Conservation (phyloP, 2,113 vertebrate species). For the Caloenas nicobarica region DNA sequence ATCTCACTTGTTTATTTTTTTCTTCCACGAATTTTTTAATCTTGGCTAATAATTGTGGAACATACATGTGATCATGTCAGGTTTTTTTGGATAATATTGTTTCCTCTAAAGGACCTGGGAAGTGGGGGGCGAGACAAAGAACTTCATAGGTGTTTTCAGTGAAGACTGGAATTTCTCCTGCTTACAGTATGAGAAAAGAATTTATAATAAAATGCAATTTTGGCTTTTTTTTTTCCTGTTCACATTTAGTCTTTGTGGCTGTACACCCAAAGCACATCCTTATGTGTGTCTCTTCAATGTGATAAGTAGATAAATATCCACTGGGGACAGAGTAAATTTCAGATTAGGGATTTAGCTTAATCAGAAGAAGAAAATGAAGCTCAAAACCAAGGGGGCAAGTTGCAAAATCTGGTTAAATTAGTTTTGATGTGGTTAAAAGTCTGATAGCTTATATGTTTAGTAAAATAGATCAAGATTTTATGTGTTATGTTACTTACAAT, state of each 20-base stretch:
- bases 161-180: neutral
- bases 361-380: neutral
- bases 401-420: neutral
- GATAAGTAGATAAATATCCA: neutral
- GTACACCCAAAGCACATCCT: neutral
- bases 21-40: neutral
- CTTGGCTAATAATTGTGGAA: neutral
- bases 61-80: accelerated
- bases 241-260: accelerated
- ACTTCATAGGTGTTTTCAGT: neutral
- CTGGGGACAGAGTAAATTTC: neutral
- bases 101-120: neutral
- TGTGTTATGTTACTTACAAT: neutral
- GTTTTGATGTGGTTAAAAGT: neutral
- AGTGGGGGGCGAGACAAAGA: neutral
- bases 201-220: neutral
- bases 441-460: neutral
- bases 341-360: neutral
- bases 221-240: neutral
- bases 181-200: neutral
- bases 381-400: neutral
- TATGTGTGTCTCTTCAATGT: neutral
- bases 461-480: neutral
- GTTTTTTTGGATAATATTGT: neutral
- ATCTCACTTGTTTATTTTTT: neutral